Evolutionary conservation across 2,797 vertebrate species (phyloP).

Genomic region (Danio choprae): DNA sequence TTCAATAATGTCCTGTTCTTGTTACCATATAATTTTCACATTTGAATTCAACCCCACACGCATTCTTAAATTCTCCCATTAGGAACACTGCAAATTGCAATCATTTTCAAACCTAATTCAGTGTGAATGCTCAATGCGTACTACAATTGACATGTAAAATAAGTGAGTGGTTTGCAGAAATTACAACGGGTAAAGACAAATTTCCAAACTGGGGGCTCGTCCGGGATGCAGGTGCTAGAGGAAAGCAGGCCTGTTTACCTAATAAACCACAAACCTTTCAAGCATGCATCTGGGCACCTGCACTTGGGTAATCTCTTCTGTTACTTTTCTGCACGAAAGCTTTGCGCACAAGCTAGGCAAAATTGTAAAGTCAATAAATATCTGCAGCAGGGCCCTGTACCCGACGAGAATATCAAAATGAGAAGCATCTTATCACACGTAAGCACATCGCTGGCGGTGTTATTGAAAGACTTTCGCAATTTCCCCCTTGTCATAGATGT

Average conservation of each 20-base stretch:
- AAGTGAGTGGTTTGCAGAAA: constrained; percentile 11
- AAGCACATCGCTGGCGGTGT: constrained; percentile 47
- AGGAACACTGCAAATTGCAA: neutral
- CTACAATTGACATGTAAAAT: constrained; percentile 27
- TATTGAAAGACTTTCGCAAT: constrained; percentile 44
- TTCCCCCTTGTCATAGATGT: constrained; percentile 44
- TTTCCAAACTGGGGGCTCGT: neutral
- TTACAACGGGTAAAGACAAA: constrained; percentile 5
- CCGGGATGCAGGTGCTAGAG: neutral
- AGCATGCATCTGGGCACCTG: neutral
- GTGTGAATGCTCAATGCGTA: constrained; percentile 18
- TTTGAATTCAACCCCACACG: neutral
- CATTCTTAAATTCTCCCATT: neutral
- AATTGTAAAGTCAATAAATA: constrained; percentile 47
- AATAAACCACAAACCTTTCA: neutral
- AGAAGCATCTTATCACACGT: constrained; percentile 56
- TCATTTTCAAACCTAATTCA: constrained; percentile 43
- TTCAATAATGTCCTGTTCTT: neutral
- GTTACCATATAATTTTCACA: constrained; percentile 1
- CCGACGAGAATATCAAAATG: constrained; percentile 49
- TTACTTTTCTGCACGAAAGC: constrained; percentile 14
- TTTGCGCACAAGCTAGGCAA: constrained; percentile 5
- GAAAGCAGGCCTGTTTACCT: constrained; percentile 1
- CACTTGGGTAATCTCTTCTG: constrained; percentile 17
- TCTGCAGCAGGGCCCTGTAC: constrained; percentile 21